Base-by-base conservation (phyloP, 2,888 invertebrate genomes). In the Leptodirus hochenwartii region DNA sequence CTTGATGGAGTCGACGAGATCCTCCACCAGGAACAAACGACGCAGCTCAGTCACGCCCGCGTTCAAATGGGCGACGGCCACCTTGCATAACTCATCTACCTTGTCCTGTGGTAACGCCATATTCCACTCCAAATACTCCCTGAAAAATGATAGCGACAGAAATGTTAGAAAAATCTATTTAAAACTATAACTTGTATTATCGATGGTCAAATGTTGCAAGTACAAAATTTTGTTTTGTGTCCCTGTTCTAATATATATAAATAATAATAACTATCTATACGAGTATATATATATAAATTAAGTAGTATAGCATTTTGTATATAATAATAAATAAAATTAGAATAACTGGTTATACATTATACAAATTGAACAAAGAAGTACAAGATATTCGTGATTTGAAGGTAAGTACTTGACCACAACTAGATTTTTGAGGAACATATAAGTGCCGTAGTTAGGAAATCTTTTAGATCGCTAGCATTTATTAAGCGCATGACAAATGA, bases 11-110 rank as follows among this genome's bases (percentile, higher is more conserved):
- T 96, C 95, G 46, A 95, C 78, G 49, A 95, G 67, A 62, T 95
- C 93, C 56, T 95, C 95, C 46, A 95, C 90, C 47, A 96, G 71
- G 66, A 96, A 90, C 48, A 96, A 66, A 54, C 90, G 66, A 56
- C 95, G 78, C 47, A 96, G 64, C 57, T 91, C 87, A 37, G 67
- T 59, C 39, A 77, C 61, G 36, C 71, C 72, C 22, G 78, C 79
- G 59, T 91, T 90, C 43, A 81, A 60, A 54, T 93, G 88, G 42
- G 80, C 78, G 34, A 91, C 79, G 46, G 81, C 74, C 40, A 77
- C 70, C 51, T 85, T 85, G 35, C 84, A 79, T 43, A 87, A 66
- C 52, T 81, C 69, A 62, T 85, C 84, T 39, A 88, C 81, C 61
- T 87, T 87, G 47, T 93, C 91, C 53, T 81, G 78, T 31, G 90